phyloP scores from a whole-genome alignment of 2,888 invertebrate genomes.

The Rotaria magnacalcarata region DNA sequence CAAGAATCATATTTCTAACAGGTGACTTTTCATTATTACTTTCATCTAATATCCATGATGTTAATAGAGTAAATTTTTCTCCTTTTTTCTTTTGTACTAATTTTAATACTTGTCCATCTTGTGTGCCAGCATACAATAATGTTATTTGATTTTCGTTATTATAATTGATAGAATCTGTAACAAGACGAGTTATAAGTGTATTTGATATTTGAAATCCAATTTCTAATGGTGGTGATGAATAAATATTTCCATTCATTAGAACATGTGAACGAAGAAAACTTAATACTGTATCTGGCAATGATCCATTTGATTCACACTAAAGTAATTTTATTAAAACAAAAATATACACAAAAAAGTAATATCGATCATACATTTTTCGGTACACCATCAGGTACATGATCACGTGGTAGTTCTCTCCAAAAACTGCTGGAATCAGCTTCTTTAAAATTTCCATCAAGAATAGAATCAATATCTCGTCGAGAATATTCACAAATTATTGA shows the following conservation, averaged over 20 bases:
- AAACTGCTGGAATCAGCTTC: slow-evolving; percentile 28
- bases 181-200: slow-evolving; percentile 12
- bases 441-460: slow-evolving; percentile 31
- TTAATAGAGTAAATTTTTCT: neutral
- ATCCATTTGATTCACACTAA: slow-evolving; percentile 13
- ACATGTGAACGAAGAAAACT: slow-evolving; percentile 37
- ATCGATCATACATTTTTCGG: neutral
- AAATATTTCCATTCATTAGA: slow-evolving; percentile 16
- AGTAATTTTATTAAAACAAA: neutral
- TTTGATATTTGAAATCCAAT: slow-evolving; percentile 30
- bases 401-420: slow-evolving; percentile 34
- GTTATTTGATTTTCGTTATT: neutral
- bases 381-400: slow-evolving; percentile 35
- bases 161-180: neutral
- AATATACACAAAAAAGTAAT: neutral
- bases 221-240: neutral
- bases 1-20: slow-evolving; percentile 29
- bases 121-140: slow-evolving; percentile 22
- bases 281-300: neutral
- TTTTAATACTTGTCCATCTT: slow-evolving; percentile 21
- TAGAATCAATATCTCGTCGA: neutral
- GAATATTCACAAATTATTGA: slow-evolving; percentile 36
- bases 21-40: slow-evolving; percentile 3
- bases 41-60: slow-evolving; percentile 29
- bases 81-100: slow-evolving; percentile 20